Base-by-base conservation (phyloP, 2,113 vertebrate species). In the Girardinichthys multiradiatus region DNA sequence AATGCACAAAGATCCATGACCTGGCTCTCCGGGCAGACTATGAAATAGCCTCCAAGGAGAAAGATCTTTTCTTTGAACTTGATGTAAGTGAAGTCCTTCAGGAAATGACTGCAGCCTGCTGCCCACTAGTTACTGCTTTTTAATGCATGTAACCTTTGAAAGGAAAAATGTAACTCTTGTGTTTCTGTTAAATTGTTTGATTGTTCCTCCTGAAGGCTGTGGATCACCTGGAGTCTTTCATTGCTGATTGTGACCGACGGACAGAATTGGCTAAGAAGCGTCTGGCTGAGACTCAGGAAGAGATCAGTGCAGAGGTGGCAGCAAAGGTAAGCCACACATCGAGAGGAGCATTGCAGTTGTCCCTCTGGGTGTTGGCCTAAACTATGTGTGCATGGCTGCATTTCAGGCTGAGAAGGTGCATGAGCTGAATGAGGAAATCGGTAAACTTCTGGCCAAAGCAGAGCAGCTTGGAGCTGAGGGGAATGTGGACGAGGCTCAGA, bases 1-100 rank as follows among this genome's bases (percentile, higher is more conserved):
- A 99, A 74, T 99, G 98, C 86, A 96, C 98, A n/a, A 99, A 99
- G 93, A 98, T 98, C 90, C 98, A 99, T 58, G 98, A 99, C 92
- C 91, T 99, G 94, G 98, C 98, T 4, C 95, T 99, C 79, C 94
- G 98, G 91, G 98, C 98, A 37, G 98, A 99, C 92, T 99, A 99
- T 87, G 98, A 99, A 93, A 99, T 99, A 72, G 98, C 98, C 66
- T 98, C 97, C 89, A 99, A 99, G 94, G 97, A 99, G 75, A 95
- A 95, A 91, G 98, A 99, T 88, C 94, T 98, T 77, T 99, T 99
- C 92, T 99, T 99, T 90, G 98, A 99, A 84, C 93, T 99, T 81
- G 98, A 99, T 81, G 98, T 99, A 94, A 98, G 98, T 96, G n/a
- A 66, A 71, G 4, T 58, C 7, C 9, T 15, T 39, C 17, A 30